A percentile compares a stretch with the other conserved stretches of the same genome.
Evolutionary conservation across 2,797 vertebrate species (phyloP).

Genomic region (Pantherophis alleghaniensis): DNA sequence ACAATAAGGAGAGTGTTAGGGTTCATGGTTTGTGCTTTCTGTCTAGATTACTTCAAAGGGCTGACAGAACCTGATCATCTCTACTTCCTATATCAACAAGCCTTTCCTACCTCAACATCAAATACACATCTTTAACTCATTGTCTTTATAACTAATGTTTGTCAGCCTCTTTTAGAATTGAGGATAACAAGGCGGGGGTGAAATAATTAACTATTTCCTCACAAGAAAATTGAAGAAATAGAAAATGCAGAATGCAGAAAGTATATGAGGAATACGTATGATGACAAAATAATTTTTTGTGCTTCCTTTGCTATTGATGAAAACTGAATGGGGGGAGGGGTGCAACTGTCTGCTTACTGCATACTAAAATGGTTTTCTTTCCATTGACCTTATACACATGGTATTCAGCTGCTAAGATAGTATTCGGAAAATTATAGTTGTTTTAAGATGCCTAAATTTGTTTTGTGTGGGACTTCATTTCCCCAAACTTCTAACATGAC

Average conservation of each 20-base stretch:
- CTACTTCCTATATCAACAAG: not conserved
- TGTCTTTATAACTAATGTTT: not conserved
- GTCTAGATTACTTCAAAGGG: not conserved
- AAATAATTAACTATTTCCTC: not conserved
- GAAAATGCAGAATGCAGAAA: not conserved
- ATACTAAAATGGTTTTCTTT: not conserved
- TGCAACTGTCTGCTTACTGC: not conserved
- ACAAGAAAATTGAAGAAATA: not conserved
- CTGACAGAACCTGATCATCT: not conserved
- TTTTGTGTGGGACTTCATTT: not conserved
- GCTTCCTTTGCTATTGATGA: constrained; percentile 20
- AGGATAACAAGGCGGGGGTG: not conserved
- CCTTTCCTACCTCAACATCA: not conserved
- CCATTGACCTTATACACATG: not conserved
- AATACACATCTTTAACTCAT: not conserved
- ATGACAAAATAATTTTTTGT: constrained; percentile 2
- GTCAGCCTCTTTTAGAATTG: not conserved
- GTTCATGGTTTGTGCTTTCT: not conserved
- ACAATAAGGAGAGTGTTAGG: not conserved
- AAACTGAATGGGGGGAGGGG: rapidly evolving
- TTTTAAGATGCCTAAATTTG: not conserved
- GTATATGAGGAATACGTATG: not conserved
- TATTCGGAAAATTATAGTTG: not conserved
- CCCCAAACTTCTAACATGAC: not conserved
- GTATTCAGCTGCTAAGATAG: not conserved